A percentile compares a stretch with the other conserved stretches of the same genome.
These are phyloP conservation scores for Clupea harengus DNA, from an alignment of 2,113 vertebrate genomes.

Conservation along the genomic window DNA sequence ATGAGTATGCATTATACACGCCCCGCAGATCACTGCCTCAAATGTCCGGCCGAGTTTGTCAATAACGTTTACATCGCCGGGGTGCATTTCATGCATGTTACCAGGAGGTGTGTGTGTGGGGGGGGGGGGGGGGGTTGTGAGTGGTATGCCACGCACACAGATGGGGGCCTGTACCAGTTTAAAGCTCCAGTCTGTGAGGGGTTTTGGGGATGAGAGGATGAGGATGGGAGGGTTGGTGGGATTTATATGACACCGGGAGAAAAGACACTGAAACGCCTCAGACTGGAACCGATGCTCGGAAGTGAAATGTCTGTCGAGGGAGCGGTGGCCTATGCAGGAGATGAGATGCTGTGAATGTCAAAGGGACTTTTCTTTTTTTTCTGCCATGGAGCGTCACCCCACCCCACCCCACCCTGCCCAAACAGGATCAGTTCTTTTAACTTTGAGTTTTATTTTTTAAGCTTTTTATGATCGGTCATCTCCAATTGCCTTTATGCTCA, in stretches of 20 bases:
- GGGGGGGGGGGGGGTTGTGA: background rate
- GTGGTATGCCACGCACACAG: background rate
- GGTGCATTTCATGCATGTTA: constrained; percentile 69
- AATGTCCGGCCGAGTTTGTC: constrained; percentile 76
- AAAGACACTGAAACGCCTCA: background rate
- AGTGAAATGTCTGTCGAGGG: background rate
- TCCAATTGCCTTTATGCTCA: background rate
- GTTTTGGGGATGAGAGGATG: background rate
- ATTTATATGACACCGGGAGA: background rate
- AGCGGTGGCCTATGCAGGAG: background rate
- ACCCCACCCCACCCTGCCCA: background rate
- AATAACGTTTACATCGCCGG: constrained; percentile 70
- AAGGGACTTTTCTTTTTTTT: background rate
- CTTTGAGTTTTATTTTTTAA: background rate
- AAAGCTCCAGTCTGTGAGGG: background rate
- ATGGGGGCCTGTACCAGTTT: background rate
- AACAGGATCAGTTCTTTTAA: background rate
- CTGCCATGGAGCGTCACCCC: background rate
- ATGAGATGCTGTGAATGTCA: background rate
- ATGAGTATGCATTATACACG: constrained; percentile 73
- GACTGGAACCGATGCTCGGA: background rate
- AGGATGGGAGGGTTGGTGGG: background rate
- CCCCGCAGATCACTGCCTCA: constrained; percentile 66
- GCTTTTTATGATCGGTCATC: background rate
- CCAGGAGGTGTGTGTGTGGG: constrained; percentile 12